Evolutionary conservation across 2,888 invertebrate genomes (phyloP), one percentile per base, ranked within the genome.

Genomic region (Aspidiotus rigidus): DNA sequence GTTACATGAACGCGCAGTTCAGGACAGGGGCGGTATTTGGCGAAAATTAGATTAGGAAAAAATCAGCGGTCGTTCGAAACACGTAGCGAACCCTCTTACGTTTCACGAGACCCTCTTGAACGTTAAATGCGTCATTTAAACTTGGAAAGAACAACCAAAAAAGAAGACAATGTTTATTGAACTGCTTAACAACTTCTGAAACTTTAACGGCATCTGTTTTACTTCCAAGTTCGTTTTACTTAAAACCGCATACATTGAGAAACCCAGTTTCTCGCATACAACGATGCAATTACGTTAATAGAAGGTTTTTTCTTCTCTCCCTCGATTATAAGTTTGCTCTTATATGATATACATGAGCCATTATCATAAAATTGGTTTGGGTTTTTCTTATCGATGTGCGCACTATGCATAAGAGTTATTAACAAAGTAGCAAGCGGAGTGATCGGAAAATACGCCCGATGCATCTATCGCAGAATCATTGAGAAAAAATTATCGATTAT

Each of bases 101-200:
- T n/a, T 11, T 49, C n/a, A n/a, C 49, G 49, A 49, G 49, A 67
- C 49, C 67, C 67, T 59, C 67, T 57, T 15, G 56, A 66, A 67
- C 67, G 60, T 67, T 67, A 67, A 67, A 67, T 67, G 67, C 67
- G 67, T 67, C 67, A 67, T 67, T 67, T 67, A 67, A 67, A 67
- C 59, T 67, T 53, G n/a, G 67, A 28, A 28, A 67, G 59, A 67
- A 67, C 67, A 67, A 60, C 67, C 67, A 67, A 67, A 67, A 56
- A 60, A 67, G 67, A 67, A 59, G 59, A 67, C 67, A 67, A 60
- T 67, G 67, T 67, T 67, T 67, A 67, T 67, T 67, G 67, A 67
- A 67, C 67, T 67, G 67, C 67, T 67, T 67, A 67, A 67, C 67
- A 67, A 67, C 67, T 67, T 67, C 60, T 67, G 67, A 67, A 67